Base-by-base conservation (phyloP, 1,140 invertebrate species). In the Dufourea novaeangliae region DNA sequence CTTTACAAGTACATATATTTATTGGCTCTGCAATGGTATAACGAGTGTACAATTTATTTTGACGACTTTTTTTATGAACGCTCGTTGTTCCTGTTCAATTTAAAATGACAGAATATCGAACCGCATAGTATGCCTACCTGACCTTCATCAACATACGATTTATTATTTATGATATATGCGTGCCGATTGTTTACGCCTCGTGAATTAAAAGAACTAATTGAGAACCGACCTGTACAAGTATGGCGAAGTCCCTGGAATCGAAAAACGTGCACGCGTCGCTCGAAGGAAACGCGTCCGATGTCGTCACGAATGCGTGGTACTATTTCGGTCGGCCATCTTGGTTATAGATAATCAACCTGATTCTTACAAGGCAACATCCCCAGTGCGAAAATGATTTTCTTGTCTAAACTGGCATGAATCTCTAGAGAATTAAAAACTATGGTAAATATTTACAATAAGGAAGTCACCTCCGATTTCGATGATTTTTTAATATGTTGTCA, bases 201-300 rank as follows among this genome's bases (percentile, higher is more conserved):
- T 39, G 59, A 64, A 64, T 71, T 14, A n/a, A 46, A 14, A 46
- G 12, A 32, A 27, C 56, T 27, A 25, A 12, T 64, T 12, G 44
- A 39, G 54, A n/a, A 34, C 17, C 32, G 22, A 8, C 5, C 32
- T 14, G 27, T 4, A 54, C 71, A 27, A 56, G 64, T 56, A 73
- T 22, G 71, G 71, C 17, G 0, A 54, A 56, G 61, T 29, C 71
- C 61, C 46, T 66, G 71, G 39, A 37, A 32, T 8, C 4, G 12
- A 61, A 41, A 39, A 62, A 54, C 34, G 59, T 64, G 59, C 32
- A n/a, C 22, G 8, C 5, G 1, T 8, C 29, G 54, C 11, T 3
- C 1, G 2, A 20, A 20, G 57, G 39, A 62, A 62, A 62, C 54
- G 25, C 11, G 39, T 61, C 5, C 4, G 11, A 14, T 54, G 61